Evolutionary conservation across 2,113 vertebrate species (phyloP).

Genomic region (Salminus brasiliensis): DNA sequence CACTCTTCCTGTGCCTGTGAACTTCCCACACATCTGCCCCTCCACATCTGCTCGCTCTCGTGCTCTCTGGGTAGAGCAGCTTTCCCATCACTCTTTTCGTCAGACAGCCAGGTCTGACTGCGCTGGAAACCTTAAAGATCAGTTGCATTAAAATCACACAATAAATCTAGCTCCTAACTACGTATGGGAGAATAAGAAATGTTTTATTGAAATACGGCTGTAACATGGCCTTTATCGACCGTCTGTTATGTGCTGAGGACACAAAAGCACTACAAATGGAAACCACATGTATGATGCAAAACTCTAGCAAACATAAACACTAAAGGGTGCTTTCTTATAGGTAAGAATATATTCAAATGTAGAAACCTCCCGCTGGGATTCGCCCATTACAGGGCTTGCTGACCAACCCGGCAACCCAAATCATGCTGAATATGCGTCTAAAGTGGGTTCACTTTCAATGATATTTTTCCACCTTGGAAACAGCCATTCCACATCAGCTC

Average conservation of each 20-base stretch:
- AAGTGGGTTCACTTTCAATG: not conserved
- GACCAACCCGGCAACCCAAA: not conserved
- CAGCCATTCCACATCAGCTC: no score
- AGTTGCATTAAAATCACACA: constrained; percentile 62
- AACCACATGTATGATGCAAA: constrained; percentile 59
- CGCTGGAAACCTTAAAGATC: constrained; percentile 50
- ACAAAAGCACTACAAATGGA: constrained; percentile 50
- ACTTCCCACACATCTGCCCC: constrained; percentile 69
- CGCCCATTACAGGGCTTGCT: not conserved
- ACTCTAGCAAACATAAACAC: constrained; percentile 24
- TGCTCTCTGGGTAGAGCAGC: constrained; percentile 61
- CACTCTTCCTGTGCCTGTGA: constrained; percentile 33
- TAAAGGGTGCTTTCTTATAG: constrained; percentile 2
- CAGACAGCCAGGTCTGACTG: constrained; percentile 35
- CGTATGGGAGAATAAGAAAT: constrained; percentile 60
- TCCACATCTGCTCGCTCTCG: constrained; percentile 75
- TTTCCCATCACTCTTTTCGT: constrained; percentile 66
- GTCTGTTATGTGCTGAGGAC: constrained; percentile 30
- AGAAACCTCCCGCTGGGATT: not conserved
- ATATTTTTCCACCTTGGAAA: no score
- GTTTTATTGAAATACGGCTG: constrained; percentile 63
- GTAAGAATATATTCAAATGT: not conserved
- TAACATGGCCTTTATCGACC: constrained; percentile 45
- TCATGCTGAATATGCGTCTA: not conserved
- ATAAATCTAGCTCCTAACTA: constrained; percentile 68